These are phyloP conservation scores for Hymenopus coronatus DNA, from an alignment of 2,888 invertebrate species.

Conservation along the genomic window DNA sequence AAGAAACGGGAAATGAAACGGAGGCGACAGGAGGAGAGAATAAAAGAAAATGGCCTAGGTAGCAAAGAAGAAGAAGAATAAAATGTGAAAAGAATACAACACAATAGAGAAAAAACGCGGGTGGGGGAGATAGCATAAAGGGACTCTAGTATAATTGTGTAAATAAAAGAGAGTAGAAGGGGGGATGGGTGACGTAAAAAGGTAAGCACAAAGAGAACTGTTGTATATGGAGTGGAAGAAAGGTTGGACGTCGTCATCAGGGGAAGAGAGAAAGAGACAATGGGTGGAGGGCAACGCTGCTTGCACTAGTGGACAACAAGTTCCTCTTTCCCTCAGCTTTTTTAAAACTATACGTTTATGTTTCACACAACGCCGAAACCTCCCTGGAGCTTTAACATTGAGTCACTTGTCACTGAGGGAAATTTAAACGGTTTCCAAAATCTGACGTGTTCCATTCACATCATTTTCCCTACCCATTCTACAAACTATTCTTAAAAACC, in stretches of 20 bases:
- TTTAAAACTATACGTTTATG: not conserved
- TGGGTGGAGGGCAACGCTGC: not conserved
- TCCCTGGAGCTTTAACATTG: too few species aligned
- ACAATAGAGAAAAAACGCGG: constrained; percentile 27
- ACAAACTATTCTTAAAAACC: too few species aligned
- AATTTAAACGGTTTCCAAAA: too few species aligned
- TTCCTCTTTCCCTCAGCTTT: not conserved
- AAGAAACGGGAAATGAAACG: constrained; percentile 30
- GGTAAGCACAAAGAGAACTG: constrained; percentile 25
- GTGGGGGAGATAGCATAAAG: constrained; percentile 31
- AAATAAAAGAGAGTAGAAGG: constrained; percentile 30
- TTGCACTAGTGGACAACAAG: not conserved
- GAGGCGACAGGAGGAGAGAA: constrained; percentile 25
- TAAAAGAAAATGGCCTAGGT: constrained; percentile 30
- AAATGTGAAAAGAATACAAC: constrained; percentile 33
- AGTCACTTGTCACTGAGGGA: too few species aligned
- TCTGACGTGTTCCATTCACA: too few species aligned
- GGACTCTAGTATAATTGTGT: constrained; percentile 35
- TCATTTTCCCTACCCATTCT: too few species aligned
- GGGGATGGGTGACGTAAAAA: constrained; percentile 24
- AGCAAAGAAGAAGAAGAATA: constrained; percentile 31
- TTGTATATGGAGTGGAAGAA: constrained; percentile 24
- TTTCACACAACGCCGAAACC: not conserved
- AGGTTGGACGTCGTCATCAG: constrained; percentile 11
- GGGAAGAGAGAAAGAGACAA: constrained; percentile 1